These are phyloP conservation scores for Scaptomyza flava DNA, from an alignment of 2,888 invertebrate genomes.

Conservation along the genomic window DNA sequence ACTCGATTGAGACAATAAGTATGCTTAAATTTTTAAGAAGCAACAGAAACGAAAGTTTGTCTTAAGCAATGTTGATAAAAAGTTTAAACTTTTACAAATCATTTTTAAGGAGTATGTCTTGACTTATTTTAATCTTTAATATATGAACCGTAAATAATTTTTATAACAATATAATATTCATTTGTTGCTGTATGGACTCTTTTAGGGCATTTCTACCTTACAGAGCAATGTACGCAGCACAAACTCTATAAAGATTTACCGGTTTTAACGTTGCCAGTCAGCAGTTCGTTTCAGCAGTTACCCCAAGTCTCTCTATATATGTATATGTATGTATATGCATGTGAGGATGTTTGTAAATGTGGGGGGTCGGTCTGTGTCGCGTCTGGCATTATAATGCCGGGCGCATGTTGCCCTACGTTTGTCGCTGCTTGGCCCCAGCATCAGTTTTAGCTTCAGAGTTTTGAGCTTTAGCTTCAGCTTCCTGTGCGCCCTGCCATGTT, in stretches of 20 bases:
- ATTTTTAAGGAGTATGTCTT: not conserved
- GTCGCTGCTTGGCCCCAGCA: conserved; percentile 57
- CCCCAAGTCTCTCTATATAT: conserved; percentile 15
- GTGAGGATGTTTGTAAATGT: conserved; percentile 13
- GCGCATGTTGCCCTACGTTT: conserved; percentile 57
- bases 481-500: conserved; percentile 75
- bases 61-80: too few relatives aligned
- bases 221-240: conserved; percentile 59
- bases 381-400: conserved; percentile 74
- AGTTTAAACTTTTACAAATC: too few relatives aligned
- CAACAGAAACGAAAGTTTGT: too few relatives aligned
- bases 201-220: conserved; percentile 29
- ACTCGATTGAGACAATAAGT: too few relatives aligned
- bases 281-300: conserved; percentile 62
- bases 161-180: too few relatives aligned
- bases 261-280: conserved; percentile 79
- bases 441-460: conserved; percentile 17
- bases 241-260: conserved; percentile 79
- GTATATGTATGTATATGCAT: not conserved
- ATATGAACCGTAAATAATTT: not conserved
- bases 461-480: conserved; percentile 53
- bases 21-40: too few relatives aligned
- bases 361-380: conserved; percentile 66
- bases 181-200: not conserved
- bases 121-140: not conserved